phyloP scores from a whole-genome alignment of 2,113 vertebrate species.

The Callithrix jacchus region DNA sequence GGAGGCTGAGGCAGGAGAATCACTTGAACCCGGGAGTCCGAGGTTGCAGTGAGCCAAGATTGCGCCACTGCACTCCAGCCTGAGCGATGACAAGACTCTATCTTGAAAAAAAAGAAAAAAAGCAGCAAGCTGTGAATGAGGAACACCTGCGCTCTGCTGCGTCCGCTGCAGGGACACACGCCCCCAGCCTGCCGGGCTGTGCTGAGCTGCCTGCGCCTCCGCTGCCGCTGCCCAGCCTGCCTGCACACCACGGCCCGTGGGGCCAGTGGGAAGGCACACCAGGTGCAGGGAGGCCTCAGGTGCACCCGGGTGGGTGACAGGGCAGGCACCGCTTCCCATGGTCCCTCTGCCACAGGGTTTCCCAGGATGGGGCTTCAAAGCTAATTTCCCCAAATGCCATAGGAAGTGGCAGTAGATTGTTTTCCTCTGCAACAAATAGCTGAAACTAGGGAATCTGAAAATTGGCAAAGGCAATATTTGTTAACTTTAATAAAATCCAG shows the following conservation, averaged over 20 bases:
- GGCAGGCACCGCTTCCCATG: rapidly evolving
- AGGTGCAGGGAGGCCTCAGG: background rate
- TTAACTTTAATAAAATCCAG: background rate
- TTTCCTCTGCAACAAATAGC: background rate
- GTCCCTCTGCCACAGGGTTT: background rate
- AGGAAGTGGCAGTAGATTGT: background rate
- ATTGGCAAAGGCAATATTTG: background rate
- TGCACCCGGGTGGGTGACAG: background rate
- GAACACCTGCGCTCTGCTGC: background rate
- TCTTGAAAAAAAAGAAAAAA: too few relatives aligned
- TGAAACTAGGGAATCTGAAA: background rate
- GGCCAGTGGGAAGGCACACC: background rate
- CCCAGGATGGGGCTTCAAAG: background rate
- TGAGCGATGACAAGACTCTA: too few relatives aligned
- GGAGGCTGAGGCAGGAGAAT: too few relatives aligned
- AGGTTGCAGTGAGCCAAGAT: too few relatives aligned
- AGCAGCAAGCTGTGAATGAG: background rate
- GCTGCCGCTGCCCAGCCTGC: background rate
- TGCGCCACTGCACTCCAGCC: too few relatives aligned
- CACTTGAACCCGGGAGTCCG: too few relatives aligned
- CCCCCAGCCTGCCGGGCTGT: background rate
- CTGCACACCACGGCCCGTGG: background rate
- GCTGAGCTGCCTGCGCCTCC: background rate
- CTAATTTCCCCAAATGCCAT: background rate
- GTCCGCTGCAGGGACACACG: background rate